Base-by-base conservation (phyloP, 2,797 vertebrate genomes). In the Neomorphus geoffroyi region DNA sequence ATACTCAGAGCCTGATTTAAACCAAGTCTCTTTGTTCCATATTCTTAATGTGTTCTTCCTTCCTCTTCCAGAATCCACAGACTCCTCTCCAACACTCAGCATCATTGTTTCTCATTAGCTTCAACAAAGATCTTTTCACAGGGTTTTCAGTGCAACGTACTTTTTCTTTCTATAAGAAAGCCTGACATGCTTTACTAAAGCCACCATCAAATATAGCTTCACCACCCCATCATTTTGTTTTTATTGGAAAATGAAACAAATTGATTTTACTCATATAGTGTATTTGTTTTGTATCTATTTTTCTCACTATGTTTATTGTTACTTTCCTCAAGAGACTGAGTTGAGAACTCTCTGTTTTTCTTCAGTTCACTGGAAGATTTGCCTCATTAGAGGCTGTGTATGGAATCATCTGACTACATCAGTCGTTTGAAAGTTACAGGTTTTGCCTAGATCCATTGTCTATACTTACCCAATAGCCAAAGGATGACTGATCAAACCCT, bases 211-310 rank as follows among this genome's bases (percentile, higher is more conserved):
- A 61, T 69, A 92, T 11, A 91, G 18, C 21, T 90, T 88, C n/a
- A 62, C 21, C 51, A 28, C 13, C 23, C 88, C 46, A 28, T 79
- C 9, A 61, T 86, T 90, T 79, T 79, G 72, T 88, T 95, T 95
- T 80, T 70, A 30, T 77, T 86, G 67, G 74, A 80, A 85, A 87
- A 77, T 3, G 10, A 58, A 85, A 75, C 5, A 4, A 3, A 57
- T 91, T 81, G 32, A 10, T 35, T 89, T 95, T 80, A 80, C 35
- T 75, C 32, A 81, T 54, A 33, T 28, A 24, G 35, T 45, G 8
- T 46, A 27, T 69, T 90, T 90, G 22, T 61, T 92, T 79, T 81
- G 39, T 33, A 67, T 65, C 57, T 90, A 46, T 92, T 93, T 95
- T 93, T 9, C 30, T 91, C 11, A 50, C 32, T 13, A 1, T 77